Evolutionary conservation across 2,113 vertebrate genomes (phyloP).

Genomic region (Cyphomyrus plagiostoma): DNA sequence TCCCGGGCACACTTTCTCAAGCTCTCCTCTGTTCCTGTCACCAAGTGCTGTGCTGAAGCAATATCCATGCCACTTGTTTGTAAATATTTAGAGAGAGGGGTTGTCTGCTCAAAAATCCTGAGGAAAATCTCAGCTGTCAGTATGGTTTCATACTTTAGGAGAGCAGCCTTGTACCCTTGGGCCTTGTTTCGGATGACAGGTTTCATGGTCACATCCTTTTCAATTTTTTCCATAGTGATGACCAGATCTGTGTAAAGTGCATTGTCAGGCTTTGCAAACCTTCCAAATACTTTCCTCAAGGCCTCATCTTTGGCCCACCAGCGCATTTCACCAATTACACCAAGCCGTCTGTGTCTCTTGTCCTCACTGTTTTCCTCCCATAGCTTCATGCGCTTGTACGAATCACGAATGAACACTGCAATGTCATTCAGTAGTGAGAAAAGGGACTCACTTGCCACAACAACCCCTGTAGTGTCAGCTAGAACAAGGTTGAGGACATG

Average conservation of each 20-base stretch:
- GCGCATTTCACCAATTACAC: constrained; percentile 6
- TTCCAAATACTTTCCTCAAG: constrained; percentile 6
- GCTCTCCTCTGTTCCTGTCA: background rate
- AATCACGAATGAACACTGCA: background rate
- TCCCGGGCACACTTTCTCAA: constrained; percentile 18
- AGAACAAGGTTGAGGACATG: constrained; percentile 24
- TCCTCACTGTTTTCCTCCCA: background rate
- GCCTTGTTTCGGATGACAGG: too few species aligned
- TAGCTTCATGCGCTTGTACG: background rate
- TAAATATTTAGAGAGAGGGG: too few species aligned
- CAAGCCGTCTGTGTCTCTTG: constrained; percentile 1
- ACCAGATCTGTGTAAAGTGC: background rate
- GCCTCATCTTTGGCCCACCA: constrained; percentile 19
- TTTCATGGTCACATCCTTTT: constrained; percentile 13
- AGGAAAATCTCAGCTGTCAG: too few species aligned
- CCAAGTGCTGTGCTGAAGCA: too few species aligned
- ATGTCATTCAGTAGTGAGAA: background rate
- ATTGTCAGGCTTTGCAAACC: constrained; percentile 6
- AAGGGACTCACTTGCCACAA: background rate
- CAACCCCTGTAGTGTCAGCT: constrained; percentile 19
- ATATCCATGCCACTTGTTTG: too few species aligned
- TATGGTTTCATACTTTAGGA: too few species aligned
- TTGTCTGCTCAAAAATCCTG: too few species aligned
- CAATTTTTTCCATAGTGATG: constrained; percentile 17
- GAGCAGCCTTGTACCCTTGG: too few species aligned